phyloP scores from a whole-genome alignment of 1,140 invertebrate species.

The Helicorthomorpha holstii region DNA sequence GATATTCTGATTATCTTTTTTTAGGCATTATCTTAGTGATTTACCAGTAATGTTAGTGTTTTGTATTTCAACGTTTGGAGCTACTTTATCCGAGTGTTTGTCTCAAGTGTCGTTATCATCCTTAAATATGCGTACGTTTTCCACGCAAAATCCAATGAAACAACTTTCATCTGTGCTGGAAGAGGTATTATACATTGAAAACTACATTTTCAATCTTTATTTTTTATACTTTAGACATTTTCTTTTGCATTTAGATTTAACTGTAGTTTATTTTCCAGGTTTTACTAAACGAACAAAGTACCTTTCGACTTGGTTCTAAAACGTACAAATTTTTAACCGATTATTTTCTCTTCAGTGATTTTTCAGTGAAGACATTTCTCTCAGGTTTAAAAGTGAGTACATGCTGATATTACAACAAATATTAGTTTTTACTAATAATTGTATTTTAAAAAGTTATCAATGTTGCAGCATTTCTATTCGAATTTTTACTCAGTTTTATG shows the following conservation, averaged over 20 bases:
- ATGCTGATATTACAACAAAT: too few species aligned
- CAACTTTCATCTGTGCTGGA: neutral
- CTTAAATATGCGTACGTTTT: neutral
- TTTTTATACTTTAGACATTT: neutral
- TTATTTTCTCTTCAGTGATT: neutral
- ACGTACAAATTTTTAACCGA: neutral
- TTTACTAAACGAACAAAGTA: neutral
- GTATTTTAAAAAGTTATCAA: too few species aligned
- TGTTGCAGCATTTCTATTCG: too few species aligned
- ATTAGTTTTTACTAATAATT: too few species aligned
- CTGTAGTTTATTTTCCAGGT: neutral
- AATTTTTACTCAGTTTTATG: too few species aligned
- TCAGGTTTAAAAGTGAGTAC: neutral
- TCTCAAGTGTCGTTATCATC: neutral
- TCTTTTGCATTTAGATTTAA: too few species aligned
- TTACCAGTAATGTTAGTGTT: neutral
- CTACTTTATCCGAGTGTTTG: neutral
- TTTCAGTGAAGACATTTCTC: neutral
- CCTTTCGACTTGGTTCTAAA: neutral
- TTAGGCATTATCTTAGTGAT: neutral
- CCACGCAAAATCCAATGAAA: neutral
- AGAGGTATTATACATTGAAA: neutral
- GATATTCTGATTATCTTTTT: neutral
- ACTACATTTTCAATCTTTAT: neutral
- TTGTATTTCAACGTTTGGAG: neutral